phyloP scores from a whole-genome alignment of 2,888 invertebrate species.

The Andrena minutula region DNA sequence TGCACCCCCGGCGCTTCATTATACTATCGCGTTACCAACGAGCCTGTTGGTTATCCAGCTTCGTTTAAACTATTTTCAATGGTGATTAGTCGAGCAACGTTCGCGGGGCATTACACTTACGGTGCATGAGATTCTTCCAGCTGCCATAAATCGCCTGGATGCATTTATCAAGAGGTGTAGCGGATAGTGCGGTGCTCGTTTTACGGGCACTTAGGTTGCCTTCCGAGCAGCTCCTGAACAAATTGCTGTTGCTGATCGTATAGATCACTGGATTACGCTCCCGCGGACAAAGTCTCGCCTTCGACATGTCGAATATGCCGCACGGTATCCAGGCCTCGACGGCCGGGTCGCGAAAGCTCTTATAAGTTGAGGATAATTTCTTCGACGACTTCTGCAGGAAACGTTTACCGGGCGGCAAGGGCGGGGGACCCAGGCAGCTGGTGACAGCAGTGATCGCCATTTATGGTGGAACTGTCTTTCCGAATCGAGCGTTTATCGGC shows the following conservation, averaged over 20 bases:
- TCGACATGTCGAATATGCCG: conserved; percentile 75
- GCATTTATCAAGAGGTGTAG: conserved; percentile 88
- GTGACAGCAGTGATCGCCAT: conserved; percentile 86
- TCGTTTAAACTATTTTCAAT: conserved; percentile 37
- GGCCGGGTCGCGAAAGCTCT: conserved; percentile 87
- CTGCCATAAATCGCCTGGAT: conserved; percentile 91
- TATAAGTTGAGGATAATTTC: conserved; percentile 86
- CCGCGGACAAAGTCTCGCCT: conserved; percentile 58
- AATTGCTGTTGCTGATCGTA: conserved; percentile 80
- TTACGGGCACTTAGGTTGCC: conserved; percentile 86
- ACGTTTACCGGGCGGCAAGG: conserved; percentile 86
- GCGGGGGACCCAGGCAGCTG: conserved; percentile 87
- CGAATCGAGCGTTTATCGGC: conserved; percentile 1
- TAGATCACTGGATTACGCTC: conserved; percentile 55
- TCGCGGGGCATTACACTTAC: conserved; percentile 86
- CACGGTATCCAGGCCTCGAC: conserved; percentile 84
- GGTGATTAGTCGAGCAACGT: conserved; percentile 9
- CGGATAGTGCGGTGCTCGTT: conserved; percentile 60
- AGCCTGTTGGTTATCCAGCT: conserved; percentile 30
- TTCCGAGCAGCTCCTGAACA: conserved; percentile 90
- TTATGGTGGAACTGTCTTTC: conserved; percentile 57
- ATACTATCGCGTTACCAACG: background rate
- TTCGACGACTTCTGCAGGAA: conserved; percentile 79
- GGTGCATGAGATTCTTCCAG: conserved; percentile 92
- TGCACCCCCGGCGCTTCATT: background rate